These are phyloP conservation scores for Eurytoma adleriae DNA, from an alignment of 2,888 invertebrate genomes.

Conservation along the genomic window DNA sequence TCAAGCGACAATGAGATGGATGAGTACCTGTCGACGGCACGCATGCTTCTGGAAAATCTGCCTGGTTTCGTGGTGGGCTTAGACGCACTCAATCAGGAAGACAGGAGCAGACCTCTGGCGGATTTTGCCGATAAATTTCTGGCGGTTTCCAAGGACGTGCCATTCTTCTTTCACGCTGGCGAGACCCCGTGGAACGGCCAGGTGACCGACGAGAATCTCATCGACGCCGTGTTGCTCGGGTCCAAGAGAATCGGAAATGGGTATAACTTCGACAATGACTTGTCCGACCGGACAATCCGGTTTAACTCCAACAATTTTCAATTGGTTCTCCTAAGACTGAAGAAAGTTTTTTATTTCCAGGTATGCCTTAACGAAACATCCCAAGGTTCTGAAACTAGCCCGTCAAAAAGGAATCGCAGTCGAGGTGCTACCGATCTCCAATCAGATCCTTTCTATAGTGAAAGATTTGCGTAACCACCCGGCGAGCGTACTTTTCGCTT, in stretches of 20 bases:
- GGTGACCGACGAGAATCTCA: conserved; percentile 83
- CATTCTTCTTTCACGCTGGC: conserved; percentile 89
- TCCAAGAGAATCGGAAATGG: conserved; percentile 88
- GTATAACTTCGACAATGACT: conserved; percentile 73
- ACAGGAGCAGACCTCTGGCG: conserved; percentile 81
- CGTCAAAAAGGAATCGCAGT: conserved; percentile 81
- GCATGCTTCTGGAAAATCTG: conserved; percentile 1
- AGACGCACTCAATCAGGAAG: conserved; percentile 89
- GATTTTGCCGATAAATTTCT: conserved; percentile 80
- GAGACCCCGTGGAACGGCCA: conserved; percentile 87
- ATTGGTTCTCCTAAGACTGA: too few species aligned
- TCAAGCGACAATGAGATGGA: neutral
- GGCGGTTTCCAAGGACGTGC: conserved; percentile 70
- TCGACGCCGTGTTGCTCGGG: conserved; percentile 86
- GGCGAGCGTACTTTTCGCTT: conserved; percentile 80
- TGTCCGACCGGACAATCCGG: too few species aligned
- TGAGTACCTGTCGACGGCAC: neutral
- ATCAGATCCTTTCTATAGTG: conserved; percentile 83
- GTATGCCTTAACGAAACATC: conserved; percentile 84
- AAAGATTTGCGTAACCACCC: conserved; percentile 88
- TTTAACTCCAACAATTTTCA: too few species aligned
- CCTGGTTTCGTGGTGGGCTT: conserved; percentile 79
- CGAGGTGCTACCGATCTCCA: conserved; percentile 88
- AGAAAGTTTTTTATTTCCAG: conserved; percentile 54
- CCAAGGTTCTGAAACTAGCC: conserved; percentile 79